These are phyloP conservation scores for Pseudochirops cupreus DNA, from an alignment of 2,797 vertebrate species.

Conservation along the genomic window DNA sequence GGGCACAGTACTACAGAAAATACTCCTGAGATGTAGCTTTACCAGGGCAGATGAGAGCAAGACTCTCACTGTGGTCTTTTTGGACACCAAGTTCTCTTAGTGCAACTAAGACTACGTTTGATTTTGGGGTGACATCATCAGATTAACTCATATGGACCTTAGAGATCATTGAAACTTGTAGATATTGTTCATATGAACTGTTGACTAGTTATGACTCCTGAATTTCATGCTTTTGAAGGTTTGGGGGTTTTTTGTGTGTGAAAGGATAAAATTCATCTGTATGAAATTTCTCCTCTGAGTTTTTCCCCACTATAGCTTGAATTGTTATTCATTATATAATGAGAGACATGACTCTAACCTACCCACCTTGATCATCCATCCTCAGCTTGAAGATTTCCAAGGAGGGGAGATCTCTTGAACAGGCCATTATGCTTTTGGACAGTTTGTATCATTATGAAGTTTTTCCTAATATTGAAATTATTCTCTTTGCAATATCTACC, in stretches of 20 bases:
- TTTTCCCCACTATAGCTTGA: neutral
- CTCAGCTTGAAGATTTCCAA: neutral
- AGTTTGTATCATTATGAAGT: neutral
- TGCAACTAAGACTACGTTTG: neutral
- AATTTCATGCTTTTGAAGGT: neutral
- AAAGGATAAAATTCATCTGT: neutral
- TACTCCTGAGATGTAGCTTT: neutral
- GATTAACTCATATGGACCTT: neutral
- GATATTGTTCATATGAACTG: neutral
- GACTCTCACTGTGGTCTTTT: neutral
- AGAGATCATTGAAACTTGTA: neutral
- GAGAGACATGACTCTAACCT: neutral
- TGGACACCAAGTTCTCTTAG: neutral
- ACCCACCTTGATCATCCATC: neutral
- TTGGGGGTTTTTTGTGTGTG: neutral
- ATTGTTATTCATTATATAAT: neutral
- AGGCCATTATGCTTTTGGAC: neutral
- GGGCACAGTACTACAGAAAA: neutral
- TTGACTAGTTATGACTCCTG: neutral
- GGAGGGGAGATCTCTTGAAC: neutral
- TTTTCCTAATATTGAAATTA: neutral
- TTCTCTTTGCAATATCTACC: too few species aligned
- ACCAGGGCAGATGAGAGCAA: neutral
- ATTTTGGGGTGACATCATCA: neutral
- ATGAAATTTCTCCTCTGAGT: neutral